phyloP scores from a whole-genome alignment of 2,888 invertebrate genomes.

The Octonoba sinensis region DNA sequence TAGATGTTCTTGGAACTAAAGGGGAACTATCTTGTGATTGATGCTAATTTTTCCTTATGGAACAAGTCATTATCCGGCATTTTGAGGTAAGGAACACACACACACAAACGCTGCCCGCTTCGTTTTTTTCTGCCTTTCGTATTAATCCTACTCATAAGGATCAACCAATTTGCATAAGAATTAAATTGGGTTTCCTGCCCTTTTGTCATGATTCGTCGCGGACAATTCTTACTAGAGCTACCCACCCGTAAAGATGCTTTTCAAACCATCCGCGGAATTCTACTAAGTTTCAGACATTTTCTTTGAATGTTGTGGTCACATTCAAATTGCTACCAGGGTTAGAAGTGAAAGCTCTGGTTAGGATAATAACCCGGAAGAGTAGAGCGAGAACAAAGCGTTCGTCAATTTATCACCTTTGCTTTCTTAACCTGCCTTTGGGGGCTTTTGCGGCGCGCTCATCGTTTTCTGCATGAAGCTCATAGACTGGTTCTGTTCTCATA shows the following conservation, averaged over 20 bases:
- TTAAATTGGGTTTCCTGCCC: neutral
- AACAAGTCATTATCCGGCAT: conserved; percentile 8
- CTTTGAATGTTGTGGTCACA: conserved; percentile 21
- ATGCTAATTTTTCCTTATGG: too few species aligned
- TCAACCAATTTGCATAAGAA: conserved; percentile 41
- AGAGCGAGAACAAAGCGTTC: conserved; percentile 37
- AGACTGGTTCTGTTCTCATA: conserved; percentile 30
- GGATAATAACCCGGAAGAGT: conserved; percentile 57
- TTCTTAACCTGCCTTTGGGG: conserved; percentile 47
- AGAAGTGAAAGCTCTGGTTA: conserved; percentile 19
- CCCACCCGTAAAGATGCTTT: too few species aligned
- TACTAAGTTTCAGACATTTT: conserved; percentile 21
- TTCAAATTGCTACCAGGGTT: conserved; percentile 29
- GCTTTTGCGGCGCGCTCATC: too few species aligned
- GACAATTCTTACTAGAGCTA: too few species aligned
- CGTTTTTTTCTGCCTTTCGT: neutral
- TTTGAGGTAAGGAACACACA: neutral
- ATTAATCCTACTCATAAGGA: conserved; percentile 37
- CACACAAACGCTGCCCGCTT: neutral
- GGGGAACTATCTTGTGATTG: too few species aligned
- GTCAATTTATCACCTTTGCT: conserved; percentile 56
- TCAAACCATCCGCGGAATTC: neutral
- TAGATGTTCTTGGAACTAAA: too few species aligned
- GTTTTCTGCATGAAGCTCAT: neutral
- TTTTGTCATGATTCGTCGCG: neutral